phyloP scores from a whole-genome alignment of 2,797 vertebrate species.

The Percopsis omiscomaycus region DNA sequence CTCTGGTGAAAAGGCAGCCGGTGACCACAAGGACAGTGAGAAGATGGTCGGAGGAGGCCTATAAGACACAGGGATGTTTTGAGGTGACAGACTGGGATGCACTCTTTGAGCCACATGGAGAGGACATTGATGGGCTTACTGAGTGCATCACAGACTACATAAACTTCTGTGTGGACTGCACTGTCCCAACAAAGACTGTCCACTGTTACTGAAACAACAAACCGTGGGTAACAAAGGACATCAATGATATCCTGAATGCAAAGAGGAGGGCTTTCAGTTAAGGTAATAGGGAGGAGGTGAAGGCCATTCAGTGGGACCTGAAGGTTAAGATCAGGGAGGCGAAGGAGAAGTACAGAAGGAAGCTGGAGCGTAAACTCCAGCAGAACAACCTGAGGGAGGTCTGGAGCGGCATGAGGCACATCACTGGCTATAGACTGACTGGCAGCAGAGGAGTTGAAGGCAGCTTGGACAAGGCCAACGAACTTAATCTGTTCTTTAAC shows the following conservation, averaged over 20 bases:
- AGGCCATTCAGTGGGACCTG: neutral
- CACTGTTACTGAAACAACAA: neutral
- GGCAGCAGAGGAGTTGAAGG: neutral
- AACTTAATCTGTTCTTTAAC: neutral
- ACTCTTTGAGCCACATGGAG: conserved; percentile 6
- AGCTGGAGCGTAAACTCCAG: neutral
- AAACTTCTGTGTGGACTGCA: conserved; percentile 13
- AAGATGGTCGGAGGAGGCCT: conserved; percentile 8
- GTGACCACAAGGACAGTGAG: neutral
- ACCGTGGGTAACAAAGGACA: neutral
- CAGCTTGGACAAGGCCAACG: neutral
- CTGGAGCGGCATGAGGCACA: neutral
- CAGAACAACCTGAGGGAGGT: neutral
- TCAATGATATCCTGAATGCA: neutral
- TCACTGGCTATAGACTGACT: neutral
- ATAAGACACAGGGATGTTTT: neutral
- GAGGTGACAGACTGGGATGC: conserved; percentile 12
- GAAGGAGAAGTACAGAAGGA: neutral
- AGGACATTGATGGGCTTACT: conserved; percentile 10
- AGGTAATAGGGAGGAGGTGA: neutral
- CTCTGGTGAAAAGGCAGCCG: neutral
- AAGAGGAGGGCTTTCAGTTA: neutral
- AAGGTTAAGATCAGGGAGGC: neutral
- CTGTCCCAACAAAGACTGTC: neutral
- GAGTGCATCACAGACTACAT: conserved; percentile 22